These are phyloP conservation scores for Anodontia alba DNA, from an alignment of 2,888 invertebrate species.

Conservation along the genomic window DNA sequence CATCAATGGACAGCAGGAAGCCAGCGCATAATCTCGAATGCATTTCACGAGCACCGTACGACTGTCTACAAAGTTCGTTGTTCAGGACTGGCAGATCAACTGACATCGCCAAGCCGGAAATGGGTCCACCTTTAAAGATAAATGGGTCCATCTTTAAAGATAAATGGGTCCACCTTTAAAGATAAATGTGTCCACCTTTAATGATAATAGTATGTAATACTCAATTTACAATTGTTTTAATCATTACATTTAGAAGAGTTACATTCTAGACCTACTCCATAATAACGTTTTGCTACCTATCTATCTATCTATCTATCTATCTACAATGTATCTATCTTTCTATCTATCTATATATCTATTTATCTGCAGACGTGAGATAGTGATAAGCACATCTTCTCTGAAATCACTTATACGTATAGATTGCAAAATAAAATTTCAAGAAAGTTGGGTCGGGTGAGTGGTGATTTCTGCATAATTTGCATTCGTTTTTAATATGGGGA, in stretches of 20 bases:
- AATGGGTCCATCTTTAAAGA: slow-evolving; percentile 34
- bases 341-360: too few species aligned
- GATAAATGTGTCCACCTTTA: slow-evolving; percentile 37
- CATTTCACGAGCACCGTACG: slow-evolving; percentile 32
- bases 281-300: too few species aligned
- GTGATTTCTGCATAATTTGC: too few species aligned
- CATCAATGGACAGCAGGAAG: slow-evolving; percentile 21
- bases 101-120: slow-evolving; percentile 47
- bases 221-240: not conserved
- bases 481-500: too few species aligned
- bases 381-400: too few species aligned
- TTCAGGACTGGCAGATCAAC: slow-evolving; percentile 45
- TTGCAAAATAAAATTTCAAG: too few species aligned
- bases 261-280: too few species aligned
- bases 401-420: too few species aligned
- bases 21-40: slow-evolving; percentile 52
- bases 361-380: too few species aligned
- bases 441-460: too few species aligned
- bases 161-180: slow-evolving; percentile 36
- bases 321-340: too few species aligned
- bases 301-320: too few species aligned
- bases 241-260: not conserved
- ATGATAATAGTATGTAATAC: not conserved
- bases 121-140: slow-evolving; percentile 36
- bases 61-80: slow-evolving; percentile 26